Evolutionary conservation across 2,797 vertebrate genomes (phyloP), one percentile per base, ranked within the genome.

Genomic region (Melanotaenia boesemani): DNA sequence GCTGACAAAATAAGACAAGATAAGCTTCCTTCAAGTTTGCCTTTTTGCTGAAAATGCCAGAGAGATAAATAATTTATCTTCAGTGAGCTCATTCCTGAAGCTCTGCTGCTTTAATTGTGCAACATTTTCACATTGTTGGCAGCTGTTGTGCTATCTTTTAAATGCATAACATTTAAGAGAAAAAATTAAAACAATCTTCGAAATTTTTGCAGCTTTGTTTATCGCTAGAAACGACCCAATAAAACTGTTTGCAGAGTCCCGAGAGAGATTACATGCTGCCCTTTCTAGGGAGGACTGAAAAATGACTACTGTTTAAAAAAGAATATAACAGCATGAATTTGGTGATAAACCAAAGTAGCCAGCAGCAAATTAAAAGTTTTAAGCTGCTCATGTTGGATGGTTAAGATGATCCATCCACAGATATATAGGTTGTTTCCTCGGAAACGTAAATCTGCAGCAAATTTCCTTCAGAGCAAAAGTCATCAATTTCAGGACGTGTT

Each of bases 71-170:
- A 16, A 41, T 41, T 41, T 41, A 41, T 56, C 60, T n/a, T 34
- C 4, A 3, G 60, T 63, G 26, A 71, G 24, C 36, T 22, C 28
- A 20, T 74, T 66, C 44, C 64, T 61, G 58, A 54, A 63, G 46
- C 44, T 18, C 36, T 44, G 44, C 50, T 61, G 50, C 67, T 62
- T 28, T 13, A n/a, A 24, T 63, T 58, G n/a, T 11, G 13, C 30
- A 68, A 41, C 28, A 20, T 46, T n/a, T 68, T 71, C 26, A 39
- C 9, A 1, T 7, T 8, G 67, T 41, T 56, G 4, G 6, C 39
- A 62, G 55, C 34, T 36, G 60, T 11, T 68, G 0, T n/a, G n/a
- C 34, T 39, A 5, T 55, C 24, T 44, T 44, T 18, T 10, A 10
- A 16, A 44, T 18, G 4, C 41, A 44, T 5, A 6, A 16, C 41